Evolutionary conservation across 2,113 vertebrate genomes (phyloP), one percentile per base, ranked within the genome.

Genomic region (Engraulis encrasicolus): DNA sequence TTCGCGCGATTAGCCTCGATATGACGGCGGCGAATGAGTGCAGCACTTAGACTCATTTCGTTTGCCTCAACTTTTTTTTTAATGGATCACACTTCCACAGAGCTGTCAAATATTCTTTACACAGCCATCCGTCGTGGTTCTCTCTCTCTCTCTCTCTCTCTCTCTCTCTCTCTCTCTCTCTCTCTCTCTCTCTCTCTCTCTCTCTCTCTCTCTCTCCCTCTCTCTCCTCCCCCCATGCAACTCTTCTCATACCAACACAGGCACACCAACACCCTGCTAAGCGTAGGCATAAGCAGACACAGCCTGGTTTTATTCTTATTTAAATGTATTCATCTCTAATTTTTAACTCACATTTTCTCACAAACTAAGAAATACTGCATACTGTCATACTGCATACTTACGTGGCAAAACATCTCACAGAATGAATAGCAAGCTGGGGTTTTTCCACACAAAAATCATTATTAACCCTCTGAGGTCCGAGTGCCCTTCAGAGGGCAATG

Each of bases 1-100:
- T 38, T 40, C 38, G 31, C 71, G 81, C 20, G 49, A 86, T 87
- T 81, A 83, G 48, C 80, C 78, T 66, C 79, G 78, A 85, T 81
- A 85, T 79, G 50, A 83, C 74, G 78, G 54, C 48, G 45, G n/a
- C n/a, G n/a, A n/a, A n/a, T n/a, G n/a, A 79, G 38, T 5, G 27
- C 77, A 18, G 12, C 23, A 31, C 27, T 74, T 74, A 81, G 80
- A 61, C 84, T 81, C 49, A 66, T 77, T 71, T 80, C 11, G 18
- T 78, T 58, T 45, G 48, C 31, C 48, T 27, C 78, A 12, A 50
- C 78, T 83, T 66, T 27, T 78, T 85, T 66, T 27, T 78, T 85
- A 52, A 52, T 74, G 37, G 45, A n/a, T 83, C 40, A 61, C 83
- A 84, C 20, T 49, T 80, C 19, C 34, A 79, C 81, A 74, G 6